A percentile compares a stretch with the other conserved stretches of the same genome.
phyloP scores from a whole-genome alignment of 2,113 vertebrate genomes.

The Nesogale talazaci region DNA sequence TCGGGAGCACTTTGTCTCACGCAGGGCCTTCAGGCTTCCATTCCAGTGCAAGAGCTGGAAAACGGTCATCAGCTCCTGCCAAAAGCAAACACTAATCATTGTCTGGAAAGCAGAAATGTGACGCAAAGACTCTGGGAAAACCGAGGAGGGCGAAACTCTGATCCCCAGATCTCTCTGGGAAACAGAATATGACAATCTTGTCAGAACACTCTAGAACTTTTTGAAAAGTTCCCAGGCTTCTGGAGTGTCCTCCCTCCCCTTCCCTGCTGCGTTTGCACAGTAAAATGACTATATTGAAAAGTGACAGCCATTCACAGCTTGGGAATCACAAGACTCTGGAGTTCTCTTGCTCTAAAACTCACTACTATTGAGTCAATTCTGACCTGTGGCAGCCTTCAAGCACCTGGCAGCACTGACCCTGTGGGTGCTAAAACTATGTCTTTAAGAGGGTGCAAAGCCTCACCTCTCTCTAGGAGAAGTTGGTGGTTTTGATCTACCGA shows the following conservation, averaged over 20 bases:
- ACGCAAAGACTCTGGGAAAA: neutral
- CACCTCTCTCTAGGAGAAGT: too few relatives aligned
- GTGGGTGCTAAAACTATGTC: too few relatives aligned
- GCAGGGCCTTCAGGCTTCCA: conserved; percentile 90
- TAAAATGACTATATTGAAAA: neutral
- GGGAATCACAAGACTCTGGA: too few relatives aligned
- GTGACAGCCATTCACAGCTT: too few relatives aligned
- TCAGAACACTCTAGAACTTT: neutral
- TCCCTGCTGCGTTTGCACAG: neutral
- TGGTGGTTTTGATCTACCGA: too few relatives aligned
- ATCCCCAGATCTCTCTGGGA: neutral
- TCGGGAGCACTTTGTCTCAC: conserved; percentile 90
- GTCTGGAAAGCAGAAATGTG: neutral
- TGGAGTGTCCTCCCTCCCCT: neutral
- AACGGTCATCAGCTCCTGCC: conserved; percentile 92
- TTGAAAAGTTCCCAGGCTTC: neutral
- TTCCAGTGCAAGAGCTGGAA: conserved; percentile 95
- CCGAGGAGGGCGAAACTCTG: neutral
- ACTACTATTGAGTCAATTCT: neutral
- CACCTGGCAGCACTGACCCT: neutral
- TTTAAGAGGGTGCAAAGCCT: too few relatives aligned
- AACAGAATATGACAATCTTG: neutral
- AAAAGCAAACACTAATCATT: conserved; percentile 58
- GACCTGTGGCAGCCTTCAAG: neutral
- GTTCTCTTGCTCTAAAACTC: too few relatives aligned